Evolutionary conservation across 1,140 invertebrate species (phyloP).

Genomic region (Apis dorsata): DNA sequence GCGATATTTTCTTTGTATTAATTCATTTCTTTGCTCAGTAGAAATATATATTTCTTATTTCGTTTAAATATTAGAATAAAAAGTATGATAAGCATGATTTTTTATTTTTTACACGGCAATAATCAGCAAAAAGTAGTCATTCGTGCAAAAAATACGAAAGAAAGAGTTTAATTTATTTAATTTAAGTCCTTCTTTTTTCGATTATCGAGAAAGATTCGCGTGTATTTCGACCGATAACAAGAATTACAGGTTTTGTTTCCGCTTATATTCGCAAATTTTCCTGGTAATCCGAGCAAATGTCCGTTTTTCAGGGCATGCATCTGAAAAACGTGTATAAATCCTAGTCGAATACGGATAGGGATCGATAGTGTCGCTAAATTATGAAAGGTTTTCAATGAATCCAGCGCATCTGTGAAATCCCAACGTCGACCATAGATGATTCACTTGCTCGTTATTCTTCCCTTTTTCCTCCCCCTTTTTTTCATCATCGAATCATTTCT

Average conservation of each 20-base stretch:
- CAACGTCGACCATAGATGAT: constrained; percentile 8
- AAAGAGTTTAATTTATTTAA: background rate
- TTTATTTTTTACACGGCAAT: too few species aligned
- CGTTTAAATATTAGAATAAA: too few species aligned
- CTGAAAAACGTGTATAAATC: background rate
- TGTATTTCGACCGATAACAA: background rate
- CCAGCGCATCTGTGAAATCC: background rate
- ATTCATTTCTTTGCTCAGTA: too few species aligned
- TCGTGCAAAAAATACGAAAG: too few species aligned
- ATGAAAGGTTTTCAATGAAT: constrained; percentile 13
- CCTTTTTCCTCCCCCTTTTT: background rate
- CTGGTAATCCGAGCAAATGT: background rate
- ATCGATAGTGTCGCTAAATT: background rate
- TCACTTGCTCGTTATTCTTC: background rate
- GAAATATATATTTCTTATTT: too few species aligned
- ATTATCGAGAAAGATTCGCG: background rate
- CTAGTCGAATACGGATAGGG: background rate
- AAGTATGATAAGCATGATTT: too few species aligned
- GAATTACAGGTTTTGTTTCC: background rate
- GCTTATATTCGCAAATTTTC: background rate
- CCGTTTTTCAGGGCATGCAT: background rate
- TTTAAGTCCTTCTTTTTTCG: background rate
- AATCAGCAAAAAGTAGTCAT: too few species aligned
- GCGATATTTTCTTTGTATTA: too few species aligned
- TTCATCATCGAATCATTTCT: background rate